Base-by-base conservation (phyloP, 2,888 invertebrate species). In the Ennomos quercinarius region DNA sequence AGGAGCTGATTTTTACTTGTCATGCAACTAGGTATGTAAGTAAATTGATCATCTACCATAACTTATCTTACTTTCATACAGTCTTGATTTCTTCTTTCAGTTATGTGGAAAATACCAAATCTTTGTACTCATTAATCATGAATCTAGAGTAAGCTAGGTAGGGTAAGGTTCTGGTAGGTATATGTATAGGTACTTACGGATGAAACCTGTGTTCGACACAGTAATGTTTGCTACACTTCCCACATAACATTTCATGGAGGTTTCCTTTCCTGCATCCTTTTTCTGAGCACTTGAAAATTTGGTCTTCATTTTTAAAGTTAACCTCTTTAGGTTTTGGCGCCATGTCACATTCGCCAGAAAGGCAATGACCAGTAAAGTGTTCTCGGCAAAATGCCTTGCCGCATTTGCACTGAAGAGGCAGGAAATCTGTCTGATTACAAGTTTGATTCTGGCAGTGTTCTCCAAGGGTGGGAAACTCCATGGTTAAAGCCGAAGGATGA, bases 391-490 rank as follows among this genome's bases (percentile, higher is more conserved):
- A 96, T 12, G 93, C 83, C 58, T 89, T 86, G 0, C 89, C 88
- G 77, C 96, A 96, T 71, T 92, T 86, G 74, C 96, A 97, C 53
- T 91, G 87, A 6, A 95, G 85, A 0, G 96, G 96, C 45, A 97
- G 87, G 80, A 96, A 96, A 82, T 96, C 96, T 35, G 95, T 90
- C 74, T 94, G 95, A 67, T 95, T 94, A 76, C 96, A 96, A 41
- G 87, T 82, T 50, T 87, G 74, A 35, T 93, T 78, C 12, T 93
- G 87, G 77, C 96, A 97, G 39, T 94, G 94, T 74, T 94, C 89
- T 9, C 96, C 96, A n/a, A 95, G 80, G 12, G 90, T 77, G n/a
- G 96, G 96, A 75, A 96, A 94, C 78, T 97, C 96, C 96, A 96
- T 96, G 10, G 11, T 27, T 10, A 6, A 34, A 11, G 10, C 5